phyloP scores from a whole-genome alignment of 2,888 invertebrate species.

The Stenolophus ochropezus region DNA sequence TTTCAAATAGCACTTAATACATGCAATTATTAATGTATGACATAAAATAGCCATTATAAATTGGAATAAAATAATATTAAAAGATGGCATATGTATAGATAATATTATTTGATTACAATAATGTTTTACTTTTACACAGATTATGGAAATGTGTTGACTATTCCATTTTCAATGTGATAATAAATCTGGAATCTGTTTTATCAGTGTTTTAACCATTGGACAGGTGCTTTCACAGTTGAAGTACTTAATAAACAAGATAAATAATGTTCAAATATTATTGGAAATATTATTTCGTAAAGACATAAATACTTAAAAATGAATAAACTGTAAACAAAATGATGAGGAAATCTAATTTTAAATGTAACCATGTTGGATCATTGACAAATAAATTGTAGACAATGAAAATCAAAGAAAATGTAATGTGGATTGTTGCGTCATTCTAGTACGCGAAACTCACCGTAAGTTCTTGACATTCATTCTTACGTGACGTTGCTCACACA shows the following conservation, averaged over 20 bases:
- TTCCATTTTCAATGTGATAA: not conserved
- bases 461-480: constrained; percentile 51
- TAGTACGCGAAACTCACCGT: constrained; percentile 13
- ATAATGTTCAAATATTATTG: not conserved
- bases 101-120: constrained; percentile 1
- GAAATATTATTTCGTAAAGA: not conserved
- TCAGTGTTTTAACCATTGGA: not conserved
- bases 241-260: constrained; percentile 25
- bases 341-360: no score
- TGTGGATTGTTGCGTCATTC: constrained; percentile 35
- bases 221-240: not conserved
- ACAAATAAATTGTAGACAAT: no score
- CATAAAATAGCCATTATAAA: not conserved
- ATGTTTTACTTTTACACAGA: not conserved
- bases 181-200: constrained; percentile 24
- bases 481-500: constrained; percentile 64
- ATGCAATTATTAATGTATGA: constrained; percentile 1
- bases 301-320: not conserved
- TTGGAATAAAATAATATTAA: constrained; percentile 1
- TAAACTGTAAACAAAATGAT: no score
- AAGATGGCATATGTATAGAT: not conserved
- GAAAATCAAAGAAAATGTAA: not conserved
- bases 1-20: not conserved
- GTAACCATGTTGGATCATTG: no score
- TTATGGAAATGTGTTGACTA: not conserved